phyloP scores from a whole-genome alignment of 2,888 invertebrate genomes.

The Melipona beecheii region DNA sequence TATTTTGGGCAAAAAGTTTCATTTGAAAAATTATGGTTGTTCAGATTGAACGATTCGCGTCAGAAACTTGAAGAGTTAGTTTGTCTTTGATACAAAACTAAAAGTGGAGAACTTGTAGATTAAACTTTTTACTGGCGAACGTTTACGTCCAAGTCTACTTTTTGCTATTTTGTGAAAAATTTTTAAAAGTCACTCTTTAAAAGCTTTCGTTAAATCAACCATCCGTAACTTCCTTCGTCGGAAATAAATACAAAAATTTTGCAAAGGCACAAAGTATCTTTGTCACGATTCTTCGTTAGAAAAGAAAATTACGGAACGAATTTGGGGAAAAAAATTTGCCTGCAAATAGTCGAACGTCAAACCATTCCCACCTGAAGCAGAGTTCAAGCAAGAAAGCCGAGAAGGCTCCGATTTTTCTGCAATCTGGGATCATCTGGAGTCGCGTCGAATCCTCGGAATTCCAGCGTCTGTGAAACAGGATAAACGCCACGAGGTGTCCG shows the following conservation, averaged over 20 bases:
- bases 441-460: neutral
- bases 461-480: neutral
- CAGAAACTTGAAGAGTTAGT: too few relatives aligned
- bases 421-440: neutral
- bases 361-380: neutral
- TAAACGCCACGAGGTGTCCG: neutral
- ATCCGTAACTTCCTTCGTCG: neutral
- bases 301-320: neutral
- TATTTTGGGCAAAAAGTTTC: too few relatives aligned
- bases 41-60: neutral
- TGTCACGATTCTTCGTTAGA: neutral
- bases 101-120: neutral
- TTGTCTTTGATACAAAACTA: too few relatives aligned
- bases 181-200: neutral
- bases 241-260: neutral
- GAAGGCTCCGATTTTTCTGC: too few relatives aligned
- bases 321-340: neutral
- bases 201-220: neutral
- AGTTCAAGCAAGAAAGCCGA: neutral
- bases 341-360: neutral
- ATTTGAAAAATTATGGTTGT: neutral
- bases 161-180: neutral
- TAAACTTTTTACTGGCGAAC: neutral
- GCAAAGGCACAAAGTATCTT: too few relatives aligned
- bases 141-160: neutral